Evolutionary conservation across 2,888 invertebrate species (phyloP).

Genomic region (Aricia artaxerxes): DNA sequence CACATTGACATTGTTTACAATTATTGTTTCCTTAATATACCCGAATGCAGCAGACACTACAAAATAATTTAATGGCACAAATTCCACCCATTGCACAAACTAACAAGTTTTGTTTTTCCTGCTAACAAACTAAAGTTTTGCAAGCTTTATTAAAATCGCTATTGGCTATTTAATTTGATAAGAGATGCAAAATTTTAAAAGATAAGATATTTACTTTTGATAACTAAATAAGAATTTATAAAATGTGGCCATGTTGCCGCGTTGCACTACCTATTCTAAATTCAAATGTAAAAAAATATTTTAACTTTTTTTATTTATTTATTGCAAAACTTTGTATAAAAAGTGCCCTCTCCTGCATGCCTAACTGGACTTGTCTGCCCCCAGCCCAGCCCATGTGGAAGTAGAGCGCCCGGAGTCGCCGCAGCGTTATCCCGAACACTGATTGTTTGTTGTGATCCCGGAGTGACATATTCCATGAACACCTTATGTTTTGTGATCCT

Average conservation of each 20-base stretch:
- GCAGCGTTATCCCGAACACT: slow-evolving; percentile 50
- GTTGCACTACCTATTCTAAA: slow-evolving; percentile 34
- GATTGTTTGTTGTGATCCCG: slow-evolving; percentile 34
- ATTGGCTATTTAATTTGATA: slow-evolving; percentile 43
- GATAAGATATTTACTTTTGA: neutral
- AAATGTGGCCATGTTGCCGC: slow-evolving; percentile 29
- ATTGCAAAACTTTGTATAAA: slow-evolving; percentile 54
- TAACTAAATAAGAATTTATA: neutral
- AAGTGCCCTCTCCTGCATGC: slow-evolving; percentile 61
- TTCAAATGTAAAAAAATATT: slow-evolving; percentile 12
- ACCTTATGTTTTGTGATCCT: slow-evolving; percentile 80
- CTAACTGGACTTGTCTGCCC: slow-evolving; percentile 75
- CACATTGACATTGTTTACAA: slow-evolving; percentile 36
- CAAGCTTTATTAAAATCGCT: slow-evolving; percentile 56
- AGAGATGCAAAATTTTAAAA: neutral
- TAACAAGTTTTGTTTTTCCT: slow-evolving; percentile 51
- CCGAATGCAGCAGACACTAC: slow-evolving; percentile 25
- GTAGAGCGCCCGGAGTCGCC: slow-evolving; percentile 68
- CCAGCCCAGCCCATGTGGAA: slow-evolving; percentile 76
- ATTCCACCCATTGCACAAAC: slow-evolving; percentile 40
- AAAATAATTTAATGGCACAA: slow-evolving; percentile 25
- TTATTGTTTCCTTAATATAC: slow-evolving; percentile 24
- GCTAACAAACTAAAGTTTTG: slow-evolving; percentile 68
- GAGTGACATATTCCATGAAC: slow-evolving; percentile 72
- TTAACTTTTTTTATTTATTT: slow-evolving; percentile 27